Base-by-base conservation (phyloP, 2,888 invertebrate species). In the Orthosia incerta region DNA sequence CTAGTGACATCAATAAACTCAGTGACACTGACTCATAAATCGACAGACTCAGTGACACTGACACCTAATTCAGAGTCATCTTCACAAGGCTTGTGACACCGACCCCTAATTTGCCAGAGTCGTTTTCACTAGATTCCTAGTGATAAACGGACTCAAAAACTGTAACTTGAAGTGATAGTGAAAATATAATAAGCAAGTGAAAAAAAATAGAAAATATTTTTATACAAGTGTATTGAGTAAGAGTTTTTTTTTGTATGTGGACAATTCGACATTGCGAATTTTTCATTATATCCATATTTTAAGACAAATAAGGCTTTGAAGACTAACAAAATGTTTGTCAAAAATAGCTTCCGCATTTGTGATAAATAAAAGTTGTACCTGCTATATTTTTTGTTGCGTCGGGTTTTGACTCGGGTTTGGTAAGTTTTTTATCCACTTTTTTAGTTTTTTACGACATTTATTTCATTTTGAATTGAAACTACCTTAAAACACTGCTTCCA, bases 101-200 rank as follows among this genome's bases (percentile, higher is more conserved):
- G 5, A 9, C 31, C 13, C 13, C 4, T 39, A 48, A 18, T 1
- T 3, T 1, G 1, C 13, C n/a, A 20, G 13, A 89, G 31, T 60
- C 59, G 3, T 57, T 15, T n/a, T 23, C 18, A 57, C 26, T 76
- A 46, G 20, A 3, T 23, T 66, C 1, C 15, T 78, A 60, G 71
- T 72, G 65, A 20, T 55, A 70, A 16, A 82, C 16, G 3, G 26
- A 76, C 46, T 62, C 4, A 26, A 11, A 53, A 45, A 76, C 11
- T 62, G 53, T 23, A 55, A 48, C 20, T n/a, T 11, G 26, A 63
- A 56, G 53, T 72, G 31, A 71, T 48, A 63, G 63, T 63, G 55
- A 79, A 76, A 45, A 26, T 45, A 59, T 63, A 26, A 13, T 1
- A 51, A 18, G 0, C 64, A 20, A 60, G 50, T 56, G 26, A 48